Evolutionary conservation across 1,140 invertebrate genomes (phyloP).

Genomic region (Macrocentrus cingulum): DNA sequence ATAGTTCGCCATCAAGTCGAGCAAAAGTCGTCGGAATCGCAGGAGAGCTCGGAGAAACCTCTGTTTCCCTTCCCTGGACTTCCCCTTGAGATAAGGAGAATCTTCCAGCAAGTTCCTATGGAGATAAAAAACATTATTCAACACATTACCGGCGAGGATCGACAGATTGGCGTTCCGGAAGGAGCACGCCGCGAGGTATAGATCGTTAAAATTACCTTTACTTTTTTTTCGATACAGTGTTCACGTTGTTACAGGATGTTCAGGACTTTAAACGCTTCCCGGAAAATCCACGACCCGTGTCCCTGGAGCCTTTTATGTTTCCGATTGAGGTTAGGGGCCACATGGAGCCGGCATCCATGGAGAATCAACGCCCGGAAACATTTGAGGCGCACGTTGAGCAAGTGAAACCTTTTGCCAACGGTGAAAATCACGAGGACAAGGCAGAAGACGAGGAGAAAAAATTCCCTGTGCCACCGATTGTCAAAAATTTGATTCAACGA

Average conservation of each 20-base stretch:
- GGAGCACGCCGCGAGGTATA: slow-evolving; percentile 47
- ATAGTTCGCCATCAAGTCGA: slow-evolving; percentile 44
- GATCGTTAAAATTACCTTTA: slow-evolving; percentile 16
- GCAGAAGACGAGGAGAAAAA: slow-evolving; percentile 37
- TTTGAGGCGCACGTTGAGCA: slow-evolving; percentile 42
- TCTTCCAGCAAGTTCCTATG: slow-evolving; percentile 49
- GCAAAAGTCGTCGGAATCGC: slow-evolving; percentile 34
- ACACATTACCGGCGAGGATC: slow-evolving; percentile 46
- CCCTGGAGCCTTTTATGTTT: slow-evolving; percentile 47
- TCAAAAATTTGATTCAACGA: slow-evolving; percentile 51
- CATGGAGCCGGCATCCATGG: slow-evolving; percentile 50
- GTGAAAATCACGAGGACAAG: slow-evolving; percentile 42
- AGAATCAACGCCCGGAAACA: slow-evolving; percentile 39
- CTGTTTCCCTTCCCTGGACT: slow-evolving; percentile 48
- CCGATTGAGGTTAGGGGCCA: slow-evolving; percentile 51
- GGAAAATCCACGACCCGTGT: slow-evolving; percentile 43
- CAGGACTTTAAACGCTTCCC: slow-evolving; percentile 51
- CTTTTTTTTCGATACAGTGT: background rate
- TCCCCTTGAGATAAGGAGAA: slow-evolving; percentile 48
- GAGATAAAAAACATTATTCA: slow-evolving; percentile 53
- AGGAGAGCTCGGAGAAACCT: slow-evolving; percentile 35
- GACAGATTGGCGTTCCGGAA: slow-evolving; percentile 43
- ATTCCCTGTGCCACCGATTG: slow-evolving; percentile 47
- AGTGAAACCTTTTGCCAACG: slow-evolving; percentile 42
- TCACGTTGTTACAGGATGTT: slow-evolving; percentile 23